Evolutionary conservation across 2,113 vertebrate species (phyloP), one percentile per base, ranked within the genome.

Genomic region (Otocyon megalotis): DNA sequence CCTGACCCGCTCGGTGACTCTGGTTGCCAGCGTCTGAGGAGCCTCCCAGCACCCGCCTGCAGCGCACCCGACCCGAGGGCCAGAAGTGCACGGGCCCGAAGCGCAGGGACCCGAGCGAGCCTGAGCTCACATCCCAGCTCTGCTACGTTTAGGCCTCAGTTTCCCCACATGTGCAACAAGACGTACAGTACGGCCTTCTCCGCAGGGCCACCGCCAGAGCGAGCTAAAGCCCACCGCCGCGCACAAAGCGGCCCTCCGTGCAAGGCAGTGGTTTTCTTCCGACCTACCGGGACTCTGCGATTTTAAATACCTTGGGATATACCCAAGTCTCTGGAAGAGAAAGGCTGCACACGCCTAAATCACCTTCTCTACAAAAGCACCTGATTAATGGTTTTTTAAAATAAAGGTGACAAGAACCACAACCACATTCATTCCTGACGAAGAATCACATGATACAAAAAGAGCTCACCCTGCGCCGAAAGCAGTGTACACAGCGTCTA

Each of bases 351-450:
- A 76, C 22, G 30, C 22, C 71, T 81, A 89, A 76, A 48, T 7
- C 35, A 48, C 19, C 48, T 90, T 81, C 71, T 84, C 58, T 0
- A 48, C 13, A 58, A 89, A 93, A 82, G 28, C 16, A 35, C 24
- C 32, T 19, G 14, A n/a, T 35, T 79, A 80, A 32, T 65, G 69
- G 88, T 82, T 95, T 84, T 58, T 32, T 13, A 85, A 84, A 84
- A 82, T 53, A 58, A 94, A 80, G 35, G 37, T 8, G 8, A 96
- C 37, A 90, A 94, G 7, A 86, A 88, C 58, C 80, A 71, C 86
- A 94, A 84, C 8, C 32, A 7, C 17, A 76, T 79, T 95, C 76
- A 96, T 81, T 90, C 35, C 28, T 63, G 83, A 96, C 84, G 71
- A 96, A 95, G 32, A 53, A 50, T 15, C 43, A 63, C 54, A 58